Percentiles rank a stretch among this genome's conserved stretches.
phyloP scores from a whole-genome alignment of 2,113 vertebrate genomes.

The Corydoras sp. region DNA sequence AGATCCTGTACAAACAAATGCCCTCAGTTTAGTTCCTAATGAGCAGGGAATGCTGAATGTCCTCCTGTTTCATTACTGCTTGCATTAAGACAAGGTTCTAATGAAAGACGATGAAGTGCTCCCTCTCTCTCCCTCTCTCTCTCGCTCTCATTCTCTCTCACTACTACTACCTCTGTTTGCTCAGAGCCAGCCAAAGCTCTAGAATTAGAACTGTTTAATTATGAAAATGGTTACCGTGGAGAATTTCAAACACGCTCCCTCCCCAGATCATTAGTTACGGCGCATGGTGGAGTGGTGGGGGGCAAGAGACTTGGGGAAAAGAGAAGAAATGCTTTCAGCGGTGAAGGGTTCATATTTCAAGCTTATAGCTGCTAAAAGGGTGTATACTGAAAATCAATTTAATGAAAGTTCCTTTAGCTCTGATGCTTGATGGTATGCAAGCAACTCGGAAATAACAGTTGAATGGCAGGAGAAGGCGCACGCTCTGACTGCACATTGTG shows the following conservation, averaged over 20 bases:
- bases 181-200: slow-evolving; percentile 89
- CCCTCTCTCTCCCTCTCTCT: slow-evolving; percentile 42
- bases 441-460: slow-evolving; percentile 95
- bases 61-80: slow-evolving; percentile 65
- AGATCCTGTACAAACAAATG: slow-evolving; percentile 65
- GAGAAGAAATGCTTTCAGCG: slow-evolving; percentile 86
- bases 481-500: slow-evolving; percentile 85
- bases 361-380: slow-evolving; percentile 97
- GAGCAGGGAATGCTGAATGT: slow-evolving; percentile 62
- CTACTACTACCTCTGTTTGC: slow-evolving; percentile 71
- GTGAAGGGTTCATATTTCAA: slow-evolving; percentile 99
- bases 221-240: slow-evolving; percentile 92
- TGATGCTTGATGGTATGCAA: slow-evolving; percentile 88
- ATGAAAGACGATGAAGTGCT: slow-evolving; percentile 73
- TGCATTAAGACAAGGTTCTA: slow-evolving; percentile 74
- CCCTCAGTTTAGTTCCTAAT: slow-evolving; percentile 70
- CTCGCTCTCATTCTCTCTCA: slow-evolving; percentile 3
- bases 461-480: slow-evolving; percentile 68
- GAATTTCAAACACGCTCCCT: slow-evolving; percentile 89
- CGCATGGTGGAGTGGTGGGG: slow-evolving; percentile 49
- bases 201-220: slow-evolving; percentile 98
- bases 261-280: slow-evolving; percentile 93
- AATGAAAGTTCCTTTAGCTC: slow-evolving; percentile 95
- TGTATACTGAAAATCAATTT: slow-evolving; percentile 99
- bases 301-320: slow-evolving; percentile 4